A percentile compares a stretch with the other conserved stretches of the same genome.
These are phyloP conservation scores for Vespertilio murinus DNA, from an alignment of 2,797 vertebrate genomes.

Conservation along the genomic window DNA sequence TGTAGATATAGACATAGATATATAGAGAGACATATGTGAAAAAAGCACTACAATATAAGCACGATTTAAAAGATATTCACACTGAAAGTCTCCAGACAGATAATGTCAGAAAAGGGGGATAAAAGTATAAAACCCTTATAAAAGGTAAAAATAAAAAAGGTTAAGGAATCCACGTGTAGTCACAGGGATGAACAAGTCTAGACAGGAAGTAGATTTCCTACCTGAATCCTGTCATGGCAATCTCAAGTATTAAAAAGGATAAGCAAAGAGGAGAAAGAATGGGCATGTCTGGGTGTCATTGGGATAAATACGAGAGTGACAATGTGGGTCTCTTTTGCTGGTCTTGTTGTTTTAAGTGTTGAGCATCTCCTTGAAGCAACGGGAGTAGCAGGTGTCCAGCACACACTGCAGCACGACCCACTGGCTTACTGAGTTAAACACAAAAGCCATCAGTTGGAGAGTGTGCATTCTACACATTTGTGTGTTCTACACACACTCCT, in stretches of 20 bases:
- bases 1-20: background rate
- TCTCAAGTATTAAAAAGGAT: background rate
- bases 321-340: background rate
- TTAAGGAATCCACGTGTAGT: slow-evolving; percentile 17
- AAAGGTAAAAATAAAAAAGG: background rate
- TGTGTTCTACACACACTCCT: background rate
- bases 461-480: background rate
- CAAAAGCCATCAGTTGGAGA: background rate
- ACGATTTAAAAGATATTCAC: background rate
- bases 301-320: background rate
- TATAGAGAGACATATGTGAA: background rate
- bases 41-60: background rate
- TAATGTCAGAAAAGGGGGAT: background rate
- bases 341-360: background rate
- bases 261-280: background rate
- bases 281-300: background rate
- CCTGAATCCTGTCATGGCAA: background rate
- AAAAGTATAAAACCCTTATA: background rate
- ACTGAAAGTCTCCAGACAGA: background rate
- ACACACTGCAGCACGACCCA: fast-evolving
- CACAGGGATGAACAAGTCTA: background rate
- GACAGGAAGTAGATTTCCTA: background rate
- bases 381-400: background rate
- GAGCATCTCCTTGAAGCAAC: background rate
- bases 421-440: background rate